Evolutionary conservation across 2,113 vertebrate species (phyloP), one percentile per base, ranked within the genome.

Genomic region (Origma solitaria): DNA sequence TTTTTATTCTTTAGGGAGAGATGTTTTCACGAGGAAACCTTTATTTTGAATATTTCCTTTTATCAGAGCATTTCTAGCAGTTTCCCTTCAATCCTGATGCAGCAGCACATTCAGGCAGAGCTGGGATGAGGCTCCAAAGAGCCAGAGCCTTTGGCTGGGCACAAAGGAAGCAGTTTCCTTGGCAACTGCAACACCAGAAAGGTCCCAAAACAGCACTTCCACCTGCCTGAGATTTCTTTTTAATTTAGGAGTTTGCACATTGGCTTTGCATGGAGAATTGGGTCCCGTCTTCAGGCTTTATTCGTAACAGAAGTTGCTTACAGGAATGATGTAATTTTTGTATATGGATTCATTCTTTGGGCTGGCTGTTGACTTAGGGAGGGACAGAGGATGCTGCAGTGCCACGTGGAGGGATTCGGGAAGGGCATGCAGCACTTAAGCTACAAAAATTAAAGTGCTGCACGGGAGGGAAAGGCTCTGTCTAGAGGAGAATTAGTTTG

Each of bases 131-230:
- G 61, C 44, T 97, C 91, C 90, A 83, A 90, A 75, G 86, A 96
- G 93, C 49, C 82, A 90, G 21, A 68, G 93, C 92, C 85, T 97
- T 97, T 94, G 89, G 75, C 96, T 94, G 86, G 95, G 96, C 96
- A 96, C 86, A 95, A 87, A 95, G 69, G 87, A 97, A 94, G 42
- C 15, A 2, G 97, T 98, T 98, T 90, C 97, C 97, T 79, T 97
- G 95, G 97, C 85, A 98, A 98, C 97, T 0, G 5, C 73, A 94
- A 82, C 66, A 49, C 78, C 68, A 86, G 58, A 88, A 91, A 80
- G 42, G 82, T 96, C 93, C 86, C 92, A 78, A 53, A 92, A 88
- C 64, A 86, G 86, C 57, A 91, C 78, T 95, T 92, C 81, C 88
- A 86, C 93, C 84, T 95, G 76, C 84, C 72, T 92, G 90, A 92